Evolutionary conservation across 2,113 vertebrate genomes (phyloP).

Genomic region (Smithornis capensis): DNA sequence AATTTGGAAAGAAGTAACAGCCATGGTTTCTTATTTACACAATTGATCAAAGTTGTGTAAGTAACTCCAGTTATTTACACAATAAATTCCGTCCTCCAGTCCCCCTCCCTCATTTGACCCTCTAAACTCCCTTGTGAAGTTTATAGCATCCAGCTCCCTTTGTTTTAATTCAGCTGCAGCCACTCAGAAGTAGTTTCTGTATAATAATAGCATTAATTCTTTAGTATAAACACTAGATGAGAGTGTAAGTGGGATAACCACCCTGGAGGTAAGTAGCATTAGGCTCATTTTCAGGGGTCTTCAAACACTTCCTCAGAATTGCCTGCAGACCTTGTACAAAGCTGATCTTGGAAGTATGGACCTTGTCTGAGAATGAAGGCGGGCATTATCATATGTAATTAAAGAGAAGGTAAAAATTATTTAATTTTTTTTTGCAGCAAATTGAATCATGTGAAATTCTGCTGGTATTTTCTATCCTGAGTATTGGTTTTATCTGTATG

Average conservation of each 20-base stretch:
- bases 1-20: background rate
- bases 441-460: background rate
- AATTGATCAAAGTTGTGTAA: too few species aligned
- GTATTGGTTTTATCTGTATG: background rate
- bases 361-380: constrained; percentile 3
- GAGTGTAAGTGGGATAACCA: background rate
- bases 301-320: constrained; percentile 8
- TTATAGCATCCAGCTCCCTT: background rate
- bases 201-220: background rate
- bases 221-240: background rate
- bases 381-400: background rate
- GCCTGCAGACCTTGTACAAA: background rate
- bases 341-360: background rate
- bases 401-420: background rate
- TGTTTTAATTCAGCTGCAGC: background rate
- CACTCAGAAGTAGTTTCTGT: background rate
- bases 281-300: background rate
- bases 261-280: background rate
- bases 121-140: background rate
- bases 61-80: background rate
- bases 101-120: background rate
- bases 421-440: too few species aligned
- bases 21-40: background rate
- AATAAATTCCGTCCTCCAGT: background rate
- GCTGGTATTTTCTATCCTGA: background rate